Evolutionary conservation across 2,797 vertebrate species (phyloP).

Genomic region (Lagocephalus sceleratus): DNA sequence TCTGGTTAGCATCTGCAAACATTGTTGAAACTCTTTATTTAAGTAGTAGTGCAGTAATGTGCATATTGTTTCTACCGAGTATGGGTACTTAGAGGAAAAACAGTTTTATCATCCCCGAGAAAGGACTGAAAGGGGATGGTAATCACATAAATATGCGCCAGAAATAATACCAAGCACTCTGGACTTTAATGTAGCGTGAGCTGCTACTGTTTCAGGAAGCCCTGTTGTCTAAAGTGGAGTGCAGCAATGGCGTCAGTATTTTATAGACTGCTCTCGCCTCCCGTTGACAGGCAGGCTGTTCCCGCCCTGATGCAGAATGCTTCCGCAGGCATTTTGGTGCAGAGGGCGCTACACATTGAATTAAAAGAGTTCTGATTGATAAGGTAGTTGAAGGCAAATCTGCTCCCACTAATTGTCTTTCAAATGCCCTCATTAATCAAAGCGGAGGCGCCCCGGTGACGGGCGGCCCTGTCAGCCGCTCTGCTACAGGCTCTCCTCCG

Average conservation of each 20-base stretch:
- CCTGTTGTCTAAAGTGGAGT: constrained; percentile 6
- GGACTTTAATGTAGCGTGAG: constrained; percentile 3
- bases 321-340: constrained; percentile 76
- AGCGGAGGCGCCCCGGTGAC: constrained; percentile 77
- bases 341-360: constrained; percentile 80
- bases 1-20: too few relatives aligned
- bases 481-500: constrained; percentile 76
- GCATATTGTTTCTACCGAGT: too few relatives aligned
- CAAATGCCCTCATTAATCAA: constrained; percentile 99
- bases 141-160: too few relatives aligned
- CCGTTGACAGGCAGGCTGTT: constrained; percentile 66
- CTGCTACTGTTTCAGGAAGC: not conserved
- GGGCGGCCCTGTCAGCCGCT: constrained; percentile 84
- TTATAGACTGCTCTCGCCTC: constrained; percentile 33
- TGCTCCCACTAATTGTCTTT: constrained; percentile 98
- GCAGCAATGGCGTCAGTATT: constrained; percentile 35
- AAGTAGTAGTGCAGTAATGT: too few relatives aligned
- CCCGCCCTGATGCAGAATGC: constrained; percentile 65
- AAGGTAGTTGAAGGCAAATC: constrained; percentile 92
- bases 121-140: too few relatives aligned
- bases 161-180: too few relatives aligned
- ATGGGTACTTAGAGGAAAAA: too few relatives aligned
- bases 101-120: too few relatives aligned
- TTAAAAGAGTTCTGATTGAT: constrained; percentile 92
- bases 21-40: too few relatives aligned